Percentiles rank a stretch among this genome's conserved stretches.
phyloP scores from a whole-genome alignment of 92 coral and sea anemone species.

The Umimayanthus kanabou region DNA sequence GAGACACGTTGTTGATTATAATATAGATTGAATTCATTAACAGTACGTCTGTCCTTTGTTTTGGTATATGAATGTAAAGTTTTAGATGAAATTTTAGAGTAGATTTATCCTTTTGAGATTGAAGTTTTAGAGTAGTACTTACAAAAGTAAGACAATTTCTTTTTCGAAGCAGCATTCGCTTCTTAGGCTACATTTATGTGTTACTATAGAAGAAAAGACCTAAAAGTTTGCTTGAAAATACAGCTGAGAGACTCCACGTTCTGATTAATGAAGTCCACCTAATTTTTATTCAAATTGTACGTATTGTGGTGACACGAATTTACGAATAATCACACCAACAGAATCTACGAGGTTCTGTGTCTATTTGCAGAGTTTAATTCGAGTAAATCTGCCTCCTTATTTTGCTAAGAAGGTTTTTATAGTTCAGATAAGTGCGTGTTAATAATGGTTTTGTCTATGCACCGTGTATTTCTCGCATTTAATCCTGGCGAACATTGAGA shows the following conservation, averaged over 20 bases:
- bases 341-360: constrained; percentile 46
- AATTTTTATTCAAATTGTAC: constrained; percentile 59
- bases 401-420: constrained; percentile 83
- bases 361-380: constrained; percentile 76
- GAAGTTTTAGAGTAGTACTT: constrained; percentile 20
- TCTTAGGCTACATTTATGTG: constrained; percentile 45
- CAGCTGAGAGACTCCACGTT: constrained; percentile 29
- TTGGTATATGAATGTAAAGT: constrained; percentile 39
- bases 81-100: constrained; percentile 39
- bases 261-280: constrained; percentile 41
- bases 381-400: constrained; percentile 78
- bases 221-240: neutral
- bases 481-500: constrained; percentile 79
- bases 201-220: constrained; percentile 14
- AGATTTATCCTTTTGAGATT: constrained; percentile 6
- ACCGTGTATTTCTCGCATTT: constrained; percentile 82
- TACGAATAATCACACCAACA: constrained; percentile 44
- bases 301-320: constrained; percentile 48
- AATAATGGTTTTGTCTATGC: constrained; percentile 86
- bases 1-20: constrained; percentile 35
- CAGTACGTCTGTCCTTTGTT: constrained; percentile 48
- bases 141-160: constrained; percentile 8
- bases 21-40: constrained; percentile 37
- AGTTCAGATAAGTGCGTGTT: constrained; percentile 79
- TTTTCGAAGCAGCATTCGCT: constrained; percentile 19